Evolutionary conservation across 2,797 vertebrate species (phyloP).

Genomic region (Champsocephalus gunnari): DNA sequence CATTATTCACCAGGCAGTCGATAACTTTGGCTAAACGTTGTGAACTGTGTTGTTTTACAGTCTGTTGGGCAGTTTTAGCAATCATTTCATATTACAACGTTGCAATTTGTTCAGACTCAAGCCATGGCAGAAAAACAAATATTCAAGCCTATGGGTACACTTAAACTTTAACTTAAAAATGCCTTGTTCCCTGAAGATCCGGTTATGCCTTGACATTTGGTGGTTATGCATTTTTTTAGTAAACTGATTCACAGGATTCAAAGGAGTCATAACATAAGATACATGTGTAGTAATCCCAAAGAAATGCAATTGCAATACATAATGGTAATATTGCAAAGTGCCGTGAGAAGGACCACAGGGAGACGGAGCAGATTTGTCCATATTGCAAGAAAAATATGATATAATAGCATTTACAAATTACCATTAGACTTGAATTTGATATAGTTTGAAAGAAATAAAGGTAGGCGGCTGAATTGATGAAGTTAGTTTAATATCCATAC

Average conservation of each 20-base stretch:
- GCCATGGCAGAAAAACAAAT: not conserved
- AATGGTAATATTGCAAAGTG: not conserved
- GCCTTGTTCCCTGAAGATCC: not conserved
- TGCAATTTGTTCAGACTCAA: not conserved
- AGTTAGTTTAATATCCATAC: not conserved
- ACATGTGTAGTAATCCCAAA: not conserved
- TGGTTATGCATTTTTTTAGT: not conserved
- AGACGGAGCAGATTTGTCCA: no score
- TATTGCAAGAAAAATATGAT: not conserved
- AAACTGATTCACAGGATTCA: constrained; percentile 8
- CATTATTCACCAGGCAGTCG: not conserved
- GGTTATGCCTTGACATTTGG: not conserved
- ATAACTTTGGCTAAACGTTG: not conserved
- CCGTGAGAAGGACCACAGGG: not conserved
- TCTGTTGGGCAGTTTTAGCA: not conserved
- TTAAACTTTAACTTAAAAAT: not conserved
- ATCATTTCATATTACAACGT: not conserved
- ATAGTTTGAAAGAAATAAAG: not conserved
- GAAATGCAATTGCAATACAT: not conserved
- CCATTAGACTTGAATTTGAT: not conserved
- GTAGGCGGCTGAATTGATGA: not conserved
- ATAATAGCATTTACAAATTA: not conserved
- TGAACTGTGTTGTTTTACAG: constrained; percentile 1
- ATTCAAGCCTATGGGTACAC: not conserved
- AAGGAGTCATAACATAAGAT: constrained; percentile 22